These are phyloP conservation scores for Anguilla pacifica DNA, from an alignment of 2,797 vertebrate species.

Conservation along the genomic window DNA sequence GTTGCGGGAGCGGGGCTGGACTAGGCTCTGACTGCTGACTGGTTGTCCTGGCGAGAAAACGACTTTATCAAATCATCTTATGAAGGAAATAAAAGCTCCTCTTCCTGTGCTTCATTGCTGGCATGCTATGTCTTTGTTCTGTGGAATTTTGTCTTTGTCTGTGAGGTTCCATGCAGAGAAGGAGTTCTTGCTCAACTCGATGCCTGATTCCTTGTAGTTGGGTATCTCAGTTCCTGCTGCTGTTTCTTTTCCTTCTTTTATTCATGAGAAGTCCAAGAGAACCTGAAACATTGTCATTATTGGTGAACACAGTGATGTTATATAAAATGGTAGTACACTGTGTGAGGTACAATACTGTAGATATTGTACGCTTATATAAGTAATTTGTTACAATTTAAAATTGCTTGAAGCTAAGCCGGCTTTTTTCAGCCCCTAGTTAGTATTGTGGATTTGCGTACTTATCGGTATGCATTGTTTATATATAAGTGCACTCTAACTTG, in stretches of 20 bases:
- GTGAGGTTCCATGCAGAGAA: background rate
- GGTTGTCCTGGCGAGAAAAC: background rate
- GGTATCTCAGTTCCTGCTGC: background rate
- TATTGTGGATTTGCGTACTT: background rate
- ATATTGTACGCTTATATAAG: background rate
- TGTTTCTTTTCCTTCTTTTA: background rate
- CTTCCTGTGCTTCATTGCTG: background rate
- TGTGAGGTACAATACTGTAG: background rate
- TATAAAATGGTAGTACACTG: background rate
- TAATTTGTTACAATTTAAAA: background rate
- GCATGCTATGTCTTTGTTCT: background rate
- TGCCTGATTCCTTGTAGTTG: background rate
- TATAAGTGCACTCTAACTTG: background rate
- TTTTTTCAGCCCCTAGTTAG: background rate
- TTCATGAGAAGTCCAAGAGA: background rate
- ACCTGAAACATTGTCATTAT: background rate
- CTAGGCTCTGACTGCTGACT: too few relatives aligned
- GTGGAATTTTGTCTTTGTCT: background rate
- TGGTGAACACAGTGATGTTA: background rate
- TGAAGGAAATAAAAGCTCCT: background rate
- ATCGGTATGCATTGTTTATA: background rate
- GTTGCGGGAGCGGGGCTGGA: background rate
- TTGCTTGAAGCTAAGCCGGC: background rate
- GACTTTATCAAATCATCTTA: background rate
- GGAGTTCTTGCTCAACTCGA: background rate